phyloP scores from a whole-genome alignment of 1,140 invertebrate species.

The Pinna nobilis region DNA sequence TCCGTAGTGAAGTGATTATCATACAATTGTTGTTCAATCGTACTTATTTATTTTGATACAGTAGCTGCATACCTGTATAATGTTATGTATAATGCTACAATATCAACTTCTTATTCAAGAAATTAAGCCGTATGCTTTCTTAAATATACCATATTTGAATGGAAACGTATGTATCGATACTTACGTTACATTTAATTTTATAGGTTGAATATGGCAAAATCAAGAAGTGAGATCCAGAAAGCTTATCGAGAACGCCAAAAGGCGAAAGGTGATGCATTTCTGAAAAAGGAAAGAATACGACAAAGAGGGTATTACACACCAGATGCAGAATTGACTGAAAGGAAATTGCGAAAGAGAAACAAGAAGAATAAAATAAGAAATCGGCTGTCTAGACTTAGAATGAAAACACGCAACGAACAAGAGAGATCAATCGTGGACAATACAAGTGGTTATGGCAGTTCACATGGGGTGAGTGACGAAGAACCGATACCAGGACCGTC shows the following conservation, averaged over 20 bases:
- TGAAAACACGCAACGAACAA: neutral
- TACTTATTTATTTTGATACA: neutral
- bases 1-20: neutral
- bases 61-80: neutral
- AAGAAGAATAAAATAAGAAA: neutral
- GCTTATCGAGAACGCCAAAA: slow-evolving; percentile 5
- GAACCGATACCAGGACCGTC: neutral
- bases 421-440: too few relatives aligned
- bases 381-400: neutral
- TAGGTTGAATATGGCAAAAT: slow-evolving; percentile 18
- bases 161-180: slow-evolving; percentile 3
- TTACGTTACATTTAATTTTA: neutral
- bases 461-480: neutral
- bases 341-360: slow-evolving; percentile 9
- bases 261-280: neutral
- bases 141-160: neutral
- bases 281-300: slow-evolving; percentile 5
- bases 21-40: neutral
- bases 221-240: neutral
- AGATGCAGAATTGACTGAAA: neutral
- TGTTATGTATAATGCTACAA: neutral
- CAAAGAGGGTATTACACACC: slow-evolving; percentile 1
- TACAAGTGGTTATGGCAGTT: slow-evolving; percentile 7
- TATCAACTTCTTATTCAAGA: neutral
- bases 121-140: neutral